Evolutionary conservation across 1,140 invertebrate species (phyloP).

Genomic region (Physella acuta): DNA sequence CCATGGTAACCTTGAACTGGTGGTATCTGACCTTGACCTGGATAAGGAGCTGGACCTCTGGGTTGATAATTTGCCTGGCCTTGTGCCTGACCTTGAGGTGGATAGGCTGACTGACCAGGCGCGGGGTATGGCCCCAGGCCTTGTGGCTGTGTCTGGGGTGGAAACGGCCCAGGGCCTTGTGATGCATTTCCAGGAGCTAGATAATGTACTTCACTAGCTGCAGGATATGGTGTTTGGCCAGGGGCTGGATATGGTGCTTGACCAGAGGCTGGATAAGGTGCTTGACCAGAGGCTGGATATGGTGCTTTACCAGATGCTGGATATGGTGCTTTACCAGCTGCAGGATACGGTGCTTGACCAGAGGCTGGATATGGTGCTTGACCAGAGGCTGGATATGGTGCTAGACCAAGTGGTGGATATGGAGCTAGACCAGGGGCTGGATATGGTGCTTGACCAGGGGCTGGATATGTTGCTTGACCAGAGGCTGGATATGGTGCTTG

Average conservation of each 20-base stretch:
- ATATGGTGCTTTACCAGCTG: background rate
- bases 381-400: too few relatives aligned
- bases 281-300: background rate
- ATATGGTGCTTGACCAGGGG: too few relatives aligned
- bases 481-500: background rate
- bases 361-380: background rate
- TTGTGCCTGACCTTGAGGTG: too few relatives aligned
- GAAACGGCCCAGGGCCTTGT: background rate
- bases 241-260: background rate
- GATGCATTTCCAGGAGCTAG: too few relatives aligned
- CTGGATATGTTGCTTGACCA: too few relatives aligned
- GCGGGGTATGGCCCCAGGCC: too few relatives aligned
- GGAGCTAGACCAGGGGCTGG: too few relatives aligned
- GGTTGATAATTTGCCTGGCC: too few relatives aligned
- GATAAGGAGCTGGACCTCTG: constrained; percentile 7
- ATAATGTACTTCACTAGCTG: too few relatives aligned
- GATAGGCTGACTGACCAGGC: too few relatives aligned
- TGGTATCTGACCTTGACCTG: constrained; percentile 21
- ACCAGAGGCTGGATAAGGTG: background rate
- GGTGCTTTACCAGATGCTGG: background rate
- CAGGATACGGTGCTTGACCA: constrained; percentile 4
- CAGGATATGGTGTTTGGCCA: too few relatives aligned
- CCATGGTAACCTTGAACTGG: background rate
- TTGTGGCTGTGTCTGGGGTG: background rate
- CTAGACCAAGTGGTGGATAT: too few relatives aligned